Evolutionary conservation across 2,113 vertebrate genomes (phyloP), one percentile per base, ranked within the genome.

Genomic region (Aspiorhynchus laticeps): DNA sequence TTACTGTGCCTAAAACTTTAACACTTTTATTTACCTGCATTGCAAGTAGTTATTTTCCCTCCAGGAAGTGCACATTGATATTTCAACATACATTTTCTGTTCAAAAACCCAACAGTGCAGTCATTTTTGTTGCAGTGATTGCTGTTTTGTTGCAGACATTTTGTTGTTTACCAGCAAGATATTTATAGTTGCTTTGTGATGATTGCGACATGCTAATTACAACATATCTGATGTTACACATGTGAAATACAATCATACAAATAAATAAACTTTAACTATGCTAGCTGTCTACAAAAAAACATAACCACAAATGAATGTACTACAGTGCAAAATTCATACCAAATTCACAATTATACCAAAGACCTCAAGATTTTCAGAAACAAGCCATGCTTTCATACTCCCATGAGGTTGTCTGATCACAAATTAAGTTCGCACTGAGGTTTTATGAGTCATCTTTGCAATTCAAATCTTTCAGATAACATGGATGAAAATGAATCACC

Each of bases 381-480:
- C 28, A 74, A 61, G 21, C 5, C 41, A 82, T 67, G 61, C 17
- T 33, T 83, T 48, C 9, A 74, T 11, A 1, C 2, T 83, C 87
- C 46, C 84, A 69, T 82, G 73, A 76, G 88, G 71, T 76, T 86
- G 43, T 86, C 84, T 88, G 78, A 88, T 77, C 73, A 80, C 84
- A 82, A 86, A 89, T 88, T 83, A 86, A 65, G 59, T 61, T 84
- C 36, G 81, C 17, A 84, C 48, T 83, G 71, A 43, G 67, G 79
- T 78, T 77, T 87, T 86, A 85, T 85, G 84, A 87, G 83, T 86
- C 85, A 87, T 82, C 36, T 33, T 89, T 85, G 83, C 46, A 84
- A 83, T 90, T 89, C 81, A 71, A 73, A 87, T 88, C 80, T 85
- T 85, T 89, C 59, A 88, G 85, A 87, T 84, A 84, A 89, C 78